Percentiles rank a stretch among this genome's conserved stretches.
phyloP scores from a whole-genome alignment of 2,888 invertebrate genomes.

The Frankliniella fusca region DNA sequence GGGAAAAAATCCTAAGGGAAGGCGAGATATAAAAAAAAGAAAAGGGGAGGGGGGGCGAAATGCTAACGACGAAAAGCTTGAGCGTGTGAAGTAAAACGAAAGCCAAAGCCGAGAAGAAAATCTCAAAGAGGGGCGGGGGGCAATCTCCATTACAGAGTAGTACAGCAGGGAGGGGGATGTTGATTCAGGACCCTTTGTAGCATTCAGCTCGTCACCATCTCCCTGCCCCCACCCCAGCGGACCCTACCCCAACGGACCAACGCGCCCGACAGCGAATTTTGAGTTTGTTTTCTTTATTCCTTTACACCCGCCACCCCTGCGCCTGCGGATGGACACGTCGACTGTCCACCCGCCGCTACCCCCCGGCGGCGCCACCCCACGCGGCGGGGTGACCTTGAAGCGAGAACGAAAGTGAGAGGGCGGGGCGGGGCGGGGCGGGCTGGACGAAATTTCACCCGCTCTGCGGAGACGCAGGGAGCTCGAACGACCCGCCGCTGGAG shows the following conservation, averaged over 20 bases:
- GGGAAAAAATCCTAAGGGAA: too few species aligned
- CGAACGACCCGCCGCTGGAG: background rate
- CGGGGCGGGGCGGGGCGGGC: background rate
- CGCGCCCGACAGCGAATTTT: too few species aligned
- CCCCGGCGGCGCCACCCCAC: background rate
- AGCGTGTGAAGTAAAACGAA: too few species aligned
- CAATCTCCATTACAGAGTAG: conserved; percentile 12
- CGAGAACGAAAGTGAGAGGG: background rate
- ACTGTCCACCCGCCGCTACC: background rate
- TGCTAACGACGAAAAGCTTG: too few species aligned
- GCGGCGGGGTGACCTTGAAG: background rate
- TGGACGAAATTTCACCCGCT: background rate
- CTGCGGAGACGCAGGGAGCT: background rate
- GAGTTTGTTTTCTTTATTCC: too few species aligned
- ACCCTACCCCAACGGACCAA: too few species aligned
- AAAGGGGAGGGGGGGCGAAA: too few species aligned
- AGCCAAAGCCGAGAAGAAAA: background rate
- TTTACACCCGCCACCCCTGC: too few species aligned
- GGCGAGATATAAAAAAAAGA: too few species aligned
- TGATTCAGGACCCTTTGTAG: background rate
- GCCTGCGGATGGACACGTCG: too few species aligned
- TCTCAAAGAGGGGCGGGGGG: background rate
- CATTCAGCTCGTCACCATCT: too few species aligned
- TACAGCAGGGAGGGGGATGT: background rate
- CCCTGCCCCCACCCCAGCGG: too few species aligned